Percentiles rank a stretch among this genome's conserved stretches.
phyloP scores from a whole-genome alignment of 2,888 invertebrate species.

The Liopterus haemorrhoidalis region DNA sequence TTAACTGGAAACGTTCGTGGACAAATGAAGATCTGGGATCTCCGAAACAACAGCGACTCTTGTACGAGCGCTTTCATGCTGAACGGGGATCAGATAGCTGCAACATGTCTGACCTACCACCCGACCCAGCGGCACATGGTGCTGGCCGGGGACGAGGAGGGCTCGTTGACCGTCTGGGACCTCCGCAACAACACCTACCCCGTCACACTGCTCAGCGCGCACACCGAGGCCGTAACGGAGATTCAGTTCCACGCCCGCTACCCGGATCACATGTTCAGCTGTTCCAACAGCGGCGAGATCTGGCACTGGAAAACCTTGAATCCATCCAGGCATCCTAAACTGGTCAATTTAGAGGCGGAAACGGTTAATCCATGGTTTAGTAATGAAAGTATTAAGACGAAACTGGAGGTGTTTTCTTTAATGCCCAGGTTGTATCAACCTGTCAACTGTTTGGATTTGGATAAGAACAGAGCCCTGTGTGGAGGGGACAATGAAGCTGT shows the following conservation, averaged over 20 bases:
- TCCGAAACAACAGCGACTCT: slow-evolving; percentile 57
- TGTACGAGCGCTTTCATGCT: slow-evolving; percentile 67
- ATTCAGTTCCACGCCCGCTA: slow-evolving; percentile 80
- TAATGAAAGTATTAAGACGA: slow-evolving; percentile 60
- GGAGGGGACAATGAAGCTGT: slow-evolving; percentile 87
- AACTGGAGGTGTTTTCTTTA: slow-evolving; percentile 66
- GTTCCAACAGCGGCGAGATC: slow-evolving; percentile 74
- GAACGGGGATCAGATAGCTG: slow-evolving; percentile 66
- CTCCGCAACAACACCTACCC: slow-evolving; percentile 77
- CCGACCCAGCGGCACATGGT: slow-evolving; percentile 82
- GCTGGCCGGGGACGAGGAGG: slow-evolving; percentile 80
- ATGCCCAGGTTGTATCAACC: slow-evolving; percentile 70
- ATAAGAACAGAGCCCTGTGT: slow-evolving; percentile 67
- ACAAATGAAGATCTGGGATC: slow-evolving; percentile 85
- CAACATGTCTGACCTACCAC: slow-evolving; percentile 72
- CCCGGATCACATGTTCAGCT: slow-evolving; percentile 77
- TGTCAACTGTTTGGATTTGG: slow-evolving; percentile 76
- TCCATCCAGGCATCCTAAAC: slow-evolving; percentile 25
- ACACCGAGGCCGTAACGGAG: slow-evolving; percentile 71
- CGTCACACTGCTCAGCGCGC: slow-evolving; percentile 73
- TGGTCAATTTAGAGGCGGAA: slow-evolving; percentile 25
- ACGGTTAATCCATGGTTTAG: slow-evolving; percentile 59
- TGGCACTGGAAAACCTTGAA: slow-evolving; percentile 82
- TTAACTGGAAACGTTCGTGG: slow-evolving; percentile 83
- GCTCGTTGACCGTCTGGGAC: slow-evolving; percentile 85